A percentile compares a stretch with the other conserved stretches of the same genome.
These are phyloP conservation scores for Arbacia lixula DNA, from an alignment of 53 echinoderm and acorn worm species.

Conservation along the genomic window DNA sequence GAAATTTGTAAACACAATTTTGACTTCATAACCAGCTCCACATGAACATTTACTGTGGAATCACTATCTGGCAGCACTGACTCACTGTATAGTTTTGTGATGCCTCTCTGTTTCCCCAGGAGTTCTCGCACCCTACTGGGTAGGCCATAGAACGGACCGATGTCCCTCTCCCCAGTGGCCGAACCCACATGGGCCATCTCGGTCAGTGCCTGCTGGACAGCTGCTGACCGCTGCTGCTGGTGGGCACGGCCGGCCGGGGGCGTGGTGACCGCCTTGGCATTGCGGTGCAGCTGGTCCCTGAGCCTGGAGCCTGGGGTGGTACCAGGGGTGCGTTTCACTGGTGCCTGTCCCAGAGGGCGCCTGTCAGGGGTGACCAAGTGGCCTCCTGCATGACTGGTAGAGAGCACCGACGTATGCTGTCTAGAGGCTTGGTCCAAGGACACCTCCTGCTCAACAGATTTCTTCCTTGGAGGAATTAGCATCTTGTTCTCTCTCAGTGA, in stretches of 20 bases:
- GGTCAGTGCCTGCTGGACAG: slow-evolving; percentile 67
- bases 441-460: too few relatives aligned
- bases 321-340: neutral
- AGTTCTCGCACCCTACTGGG: slow-evolving; percentile 82
- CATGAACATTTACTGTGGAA: too few relatives aligned
- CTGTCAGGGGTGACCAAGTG: neutral
- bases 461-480: too few relatives aligned
- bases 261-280: slow-evolving; percentile 66
- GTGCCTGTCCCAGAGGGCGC: neutral
- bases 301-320: neutral
- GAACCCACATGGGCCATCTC: slow-evolving; percentile 45
- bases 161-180: slow-evolving; percentile 60
- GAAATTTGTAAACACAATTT: neutral
- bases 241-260: slow-evolving; percentile 54
- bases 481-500: too few relatives aligned
- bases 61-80: too few relatives aligned
- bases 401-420: too few relatives aligned
- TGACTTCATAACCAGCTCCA: too few relatives aligned
- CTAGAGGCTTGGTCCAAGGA: too few relatives aligned
- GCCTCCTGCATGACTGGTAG: neutral
- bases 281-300: slow-evolving; percentile 42
- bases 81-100: slow-evolving; percentile 83
- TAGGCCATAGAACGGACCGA: slow-evolving; percentile 96
- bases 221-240: slow-evolving; percentile 63
- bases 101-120: slow-evolving; percentile 76